Evolutionary conservation across 2,888 invertebrate species (phyloP).

Genomic region (Lycophotia porphyrea): DNA sequence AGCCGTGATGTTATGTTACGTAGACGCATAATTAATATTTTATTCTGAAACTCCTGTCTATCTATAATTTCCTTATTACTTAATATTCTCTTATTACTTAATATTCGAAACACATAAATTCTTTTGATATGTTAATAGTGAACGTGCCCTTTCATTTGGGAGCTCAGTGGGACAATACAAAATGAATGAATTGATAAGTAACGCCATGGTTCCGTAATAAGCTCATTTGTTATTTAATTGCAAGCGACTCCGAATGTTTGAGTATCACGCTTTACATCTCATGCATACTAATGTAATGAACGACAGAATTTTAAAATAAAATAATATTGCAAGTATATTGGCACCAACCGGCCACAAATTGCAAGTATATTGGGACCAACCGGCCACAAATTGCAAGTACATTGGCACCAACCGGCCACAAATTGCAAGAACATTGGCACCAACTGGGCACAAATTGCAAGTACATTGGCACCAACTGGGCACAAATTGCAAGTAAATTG

Average conservation of each 20-base stretch:
- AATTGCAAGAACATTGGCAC: not conserved
- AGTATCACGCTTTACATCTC: not conserved
- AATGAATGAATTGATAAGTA: slow-evolving; percentile 25
- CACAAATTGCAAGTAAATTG: not conserved
- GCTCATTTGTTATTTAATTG: slow-evolving; percentile 23
- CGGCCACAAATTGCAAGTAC: too few species aligned
- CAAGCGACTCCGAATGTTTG: slow-evolving; percentile 1
- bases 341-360: not conserved
- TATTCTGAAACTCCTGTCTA: not conserved
- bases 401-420: too few species aligned
- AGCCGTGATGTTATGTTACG: not conserved
- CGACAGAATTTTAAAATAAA: not conserved
- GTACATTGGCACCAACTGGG: not conserved
- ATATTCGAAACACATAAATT: slow-evolving; percentile 3
- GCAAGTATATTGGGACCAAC: not conserved
- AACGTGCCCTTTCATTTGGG: slow-evolving; percentile 14
- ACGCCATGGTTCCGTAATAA: slow-evolving; percentile 10
- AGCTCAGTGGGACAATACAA: slow-evolving; percentile 7
- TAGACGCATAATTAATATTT: not conserved
- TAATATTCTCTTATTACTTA: slow-evolving; percentile 17
- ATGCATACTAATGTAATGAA: not conserved
- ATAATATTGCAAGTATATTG: not conserved
- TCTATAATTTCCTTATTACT: slow-evolving; percentile 15
- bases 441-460: too few species aligned
- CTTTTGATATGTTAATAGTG: slow-evolving; percentile 40